phyloP scores from a whole-genome alignment of 2,797 vertebrate genomes.

The Garrulus glandarius region DNA sequence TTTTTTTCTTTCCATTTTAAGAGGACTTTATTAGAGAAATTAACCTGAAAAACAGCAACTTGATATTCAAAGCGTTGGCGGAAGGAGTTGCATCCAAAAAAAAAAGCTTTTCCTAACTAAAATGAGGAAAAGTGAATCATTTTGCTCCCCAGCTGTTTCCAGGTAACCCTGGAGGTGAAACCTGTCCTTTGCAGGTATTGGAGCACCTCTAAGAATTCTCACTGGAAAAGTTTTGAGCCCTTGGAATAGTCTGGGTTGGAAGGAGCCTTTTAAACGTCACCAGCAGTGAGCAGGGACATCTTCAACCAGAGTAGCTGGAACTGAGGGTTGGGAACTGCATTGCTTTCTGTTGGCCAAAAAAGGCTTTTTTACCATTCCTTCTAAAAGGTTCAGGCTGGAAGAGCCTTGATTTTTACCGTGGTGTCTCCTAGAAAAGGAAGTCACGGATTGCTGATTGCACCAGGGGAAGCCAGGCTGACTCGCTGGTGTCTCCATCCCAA shows the following conservation, averaged over 20 bases:
- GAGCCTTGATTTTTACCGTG: background rate
- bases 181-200: background rate
- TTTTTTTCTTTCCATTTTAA: background rate
- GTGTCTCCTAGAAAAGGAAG: background rate
- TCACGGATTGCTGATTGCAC: accelerated
- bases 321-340: accelerated
- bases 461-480: background rate
- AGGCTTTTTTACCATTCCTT: background rate
- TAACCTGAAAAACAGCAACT: background rate
- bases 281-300: background rate
- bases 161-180: background rate
- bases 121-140: background rate
- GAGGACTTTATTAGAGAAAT: background rate
- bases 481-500: background rate
- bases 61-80: background rate
- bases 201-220: background rate
- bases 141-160: background rate
- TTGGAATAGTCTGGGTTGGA: background rate
- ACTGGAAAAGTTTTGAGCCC: background rate
- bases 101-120: background rate
- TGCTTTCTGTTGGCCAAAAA: background rate
- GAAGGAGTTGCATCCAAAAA: background rate
- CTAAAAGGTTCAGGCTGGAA: background rate
- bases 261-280: background rate
- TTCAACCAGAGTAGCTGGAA: background rate